Percentiles rank a stretch among this genome's conserved stretches.
phyloP scores from a whole-genome alignment of 2,888 invertebrate species.

The Loripinus fragilis region DNA sequence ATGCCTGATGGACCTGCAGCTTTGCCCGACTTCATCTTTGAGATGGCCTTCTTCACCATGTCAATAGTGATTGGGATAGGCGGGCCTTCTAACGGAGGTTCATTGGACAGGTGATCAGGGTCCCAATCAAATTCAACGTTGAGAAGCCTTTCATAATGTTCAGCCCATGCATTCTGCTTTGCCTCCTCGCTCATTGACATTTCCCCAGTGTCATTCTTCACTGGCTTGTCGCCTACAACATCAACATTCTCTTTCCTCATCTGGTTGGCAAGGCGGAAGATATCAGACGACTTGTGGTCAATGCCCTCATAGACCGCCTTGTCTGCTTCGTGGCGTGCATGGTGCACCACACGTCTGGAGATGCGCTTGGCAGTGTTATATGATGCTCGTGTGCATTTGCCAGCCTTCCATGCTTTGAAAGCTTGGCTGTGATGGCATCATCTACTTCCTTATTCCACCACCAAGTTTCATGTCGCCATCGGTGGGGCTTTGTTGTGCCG shows the following conservation, averaged over 20 bases:
- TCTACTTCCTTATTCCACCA: not conserved
- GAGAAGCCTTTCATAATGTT: constrained; percentile 6
- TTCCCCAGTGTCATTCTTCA: not conserved
- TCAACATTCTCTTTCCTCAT: not conserved
- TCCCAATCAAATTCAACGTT: constrained; percentile 17
- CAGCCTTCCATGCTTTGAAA: not conserved
- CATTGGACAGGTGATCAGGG: not conserved
- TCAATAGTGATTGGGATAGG: constrained; percentile 20
- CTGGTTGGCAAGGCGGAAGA: not conserved
- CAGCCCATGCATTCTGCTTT: not conserved
- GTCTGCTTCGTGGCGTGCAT: not conserved
- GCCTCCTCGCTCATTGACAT: not conserved
- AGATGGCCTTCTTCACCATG: constrained; percentile 21
- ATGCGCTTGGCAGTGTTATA: not conserved
- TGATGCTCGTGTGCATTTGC: not conserved
- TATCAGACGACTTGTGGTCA: not conserved
- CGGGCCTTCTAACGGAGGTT: constrained; percentile 13
- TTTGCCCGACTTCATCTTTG: constrained; percentile 12
- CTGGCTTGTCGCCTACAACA: not conserved
- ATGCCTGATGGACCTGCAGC: constrained; percentile 25
- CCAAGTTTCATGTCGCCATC: not conserved
- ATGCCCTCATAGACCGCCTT: not conserved
- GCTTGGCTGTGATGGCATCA: not conserved
- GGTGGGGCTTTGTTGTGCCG: not conserved
- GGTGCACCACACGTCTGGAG: not conserved